Conservation (phyloP, 1,140 invertebrate species). For the Mya arenaria region DNA sequence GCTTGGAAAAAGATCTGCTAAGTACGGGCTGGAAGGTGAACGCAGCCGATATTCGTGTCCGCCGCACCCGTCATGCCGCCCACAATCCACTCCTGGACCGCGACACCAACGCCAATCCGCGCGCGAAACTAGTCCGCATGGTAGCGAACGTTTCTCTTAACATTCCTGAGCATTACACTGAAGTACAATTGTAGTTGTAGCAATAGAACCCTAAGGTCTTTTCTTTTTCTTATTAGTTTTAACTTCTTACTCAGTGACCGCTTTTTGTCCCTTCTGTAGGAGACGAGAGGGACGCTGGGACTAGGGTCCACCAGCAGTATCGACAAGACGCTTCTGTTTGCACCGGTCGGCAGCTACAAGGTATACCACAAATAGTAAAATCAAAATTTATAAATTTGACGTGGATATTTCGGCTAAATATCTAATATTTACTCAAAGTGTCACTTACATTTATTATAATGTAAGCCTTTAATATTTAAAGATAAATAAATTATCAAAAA, state of each 20-base stretch:
- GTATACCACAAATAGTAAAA: constrained; percentile 46
- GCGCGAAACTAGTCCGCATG: background rate
- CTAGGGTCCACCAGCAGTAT: constrained; percentile 73
- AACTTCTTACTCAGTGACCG: no score
- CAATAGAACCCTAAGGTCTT: no score
- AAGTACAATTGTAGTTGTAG: no score
- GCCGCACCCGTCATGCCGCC: constrained; percentile 20
- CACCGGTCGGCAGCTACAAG: constrained; percentile 73
- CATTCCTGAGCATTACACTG: no score
- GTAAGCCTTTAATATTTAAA: background rate
- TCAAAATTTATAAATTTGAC: background rate
- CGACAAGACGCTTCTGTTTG: constrained; percentile 71
- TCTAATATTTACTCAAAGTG: background rate
- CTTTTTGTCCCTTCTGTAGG: no score
- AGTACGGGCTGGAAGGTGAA: constrained; percentile 67
- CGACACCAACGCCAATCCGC: background rate
- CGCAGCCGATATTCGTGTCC: constrained; percentile 60
- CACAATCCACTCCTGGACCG: background rate
- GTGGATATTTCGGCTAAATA: background rate
- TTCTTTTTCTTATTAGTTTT: no score
- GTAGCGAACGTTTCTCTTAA: no score
- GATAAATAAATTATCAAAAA: background rate
- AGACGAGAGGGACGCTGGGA: constrained; percentile 69
- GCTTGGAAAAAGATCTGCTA: constrained; percentile 64
- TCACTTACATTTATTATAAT: background rate